Evolutionary conservation across 2,113 vertebrate genomes (phyloP).

Genomic region (Thalassarche chlororhynchos): DNA sequence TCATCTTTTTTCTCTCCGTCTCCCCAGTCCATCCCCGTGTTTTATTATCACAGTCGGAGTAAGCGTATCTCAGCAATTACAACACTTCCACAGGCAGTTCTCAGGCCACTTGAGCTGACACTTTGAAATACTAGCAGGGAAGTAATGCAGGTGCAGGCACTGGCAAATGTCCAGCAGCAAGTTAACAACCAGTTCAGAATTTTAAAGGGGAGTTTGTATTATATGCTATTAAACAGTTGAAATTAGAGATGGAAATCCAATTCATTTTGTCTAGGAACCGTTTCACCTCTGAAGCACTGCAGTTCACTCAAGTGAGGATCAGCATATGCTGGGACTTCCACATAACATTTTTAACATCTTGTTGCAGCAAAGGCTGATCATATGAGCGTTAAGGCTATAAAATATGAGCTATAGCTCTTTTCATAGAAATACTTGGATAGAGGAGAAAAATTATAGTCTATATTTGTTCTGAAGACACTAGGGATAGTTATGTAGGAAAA

Average conservation of each 20-base stretch:
- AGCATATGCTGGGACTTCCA: background rate
- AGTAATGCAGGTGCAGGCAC: slow-evolving; percentile 55
- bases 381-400: background rate
- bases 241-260: slow-evolving; percentile 35
- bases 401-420: background rate
- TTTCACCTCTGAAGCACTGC: background rate
- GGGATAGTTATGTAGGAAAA: background rate
- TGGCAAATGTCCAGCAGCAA: slow-evolving; percentile 60
- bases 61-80: slow-evolving; percentile 62
- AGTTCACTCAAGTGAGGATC: background rate
- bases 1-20: slow-evolving; percentile 4
- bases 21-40: background rate
- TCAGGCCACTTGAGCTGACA: slow-evolving; percentile 64
- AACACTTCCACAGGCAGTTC: slow-evolving; percentile 37
- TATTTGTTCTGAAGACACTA: background rate
- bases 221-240: slow-evolving; percentile 5
- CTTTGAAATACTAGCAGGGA: slow-evolving; percentile 64
- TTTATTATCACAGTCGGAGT: slow-evolving; percentile 59
- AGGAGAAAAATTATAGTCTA: background rate
- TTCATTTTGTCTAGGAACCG: slow-evolving; percentile 7
- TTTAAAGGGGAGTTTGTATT: slow-evolving; percentile 16
- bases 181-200: slow-evolving; percentile 32
- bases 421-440: background rate
- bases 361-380: background rate
- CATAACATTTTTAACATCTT: background rate